Conservation (phyloP, 2,113 vertebrate species). For the Myxocyprinus asiaticus region DNA sequence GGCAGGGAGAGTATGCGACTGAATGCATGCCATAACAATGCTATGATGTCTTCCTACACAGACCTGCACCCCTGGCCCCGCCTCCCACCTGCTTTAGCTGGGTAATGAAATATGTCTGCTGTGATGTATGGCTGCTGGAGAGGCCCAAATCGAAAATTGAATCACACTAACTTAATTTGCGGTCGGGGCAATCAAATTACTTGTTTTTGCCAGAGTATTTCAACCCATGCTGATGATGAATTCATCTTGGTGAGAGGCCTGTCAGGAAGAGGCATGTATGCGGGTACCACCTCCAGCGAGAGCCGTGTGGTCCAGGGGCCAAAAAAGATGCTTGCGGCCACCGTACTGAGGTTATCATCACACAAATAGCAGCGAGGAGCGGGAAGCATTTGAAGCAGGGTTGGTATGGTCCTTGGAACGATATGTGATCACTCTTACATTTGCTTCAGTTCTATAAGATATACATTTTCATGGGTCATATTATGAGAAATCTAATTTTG, state of each 20-base stretch:
- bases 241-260: conserved; percentile 82
- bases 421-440: too few species aligned
- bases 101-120: conserved; percentile 82
- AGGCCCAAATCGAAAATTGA: conserved; percentile 81
- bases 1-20: conserved; percentile 10
- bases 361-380: neutral
- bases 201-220: conserved; percentile 75
- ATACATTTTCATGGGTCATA: too few species aligned
- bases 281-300: conserved; percentile 43
- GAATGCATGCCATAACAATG: conserved; percentile 64
- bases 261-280: conserved; percentile 60
- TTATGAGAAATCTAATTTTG: too few species aligned
- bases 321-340: neutral
- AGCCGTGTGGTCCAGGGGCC: conserved; percentile 50
- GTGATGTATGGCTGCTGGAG: conserved; percentile 81
- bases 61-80: conserved; percentile 60
- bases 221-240: conserved; percentile 74
- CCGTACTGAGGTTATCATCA: neutral
- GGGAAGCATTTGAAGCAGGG: too few species aligned
- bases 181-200: conserved; percentile 83
- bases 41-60: conserved; percentile 76
- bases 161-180: conserved; percentile 87
- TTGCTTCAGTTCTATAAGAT: too few species aligned
- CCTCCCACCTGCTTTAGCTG: conserved; percentile 69
- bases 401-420: too few species aligned